Base-by-base conservation (phyloP, 1,140 invertebrate genomes). In the Galleria mellonella region DNA sequence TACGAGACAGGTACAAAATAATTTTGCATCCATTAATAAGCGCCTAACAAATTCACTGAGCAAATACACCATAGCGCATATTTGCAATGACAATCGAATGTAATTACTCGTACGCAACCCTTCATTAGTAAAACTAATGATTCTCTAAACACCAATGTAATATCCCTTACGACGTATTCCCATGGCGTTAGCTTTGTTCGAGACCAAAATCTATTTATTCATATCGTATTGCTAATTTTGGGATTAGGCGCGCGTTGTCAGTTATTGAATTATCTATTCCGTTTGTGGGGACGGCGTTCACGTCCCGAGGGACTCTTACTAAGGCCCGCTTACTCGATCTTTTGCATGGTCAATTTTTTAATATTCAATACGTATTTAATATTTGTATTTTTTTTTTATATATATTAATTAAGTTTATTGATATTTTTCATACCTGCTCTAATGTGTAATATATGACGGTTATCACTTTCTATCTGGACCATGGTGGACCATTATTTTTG, bases 191-290 rank as follows among this genome's bases (percentile, higher is more conserved):
- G 72, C 67, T 81, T 72, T 71, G 69, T 69, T 59, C 62, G 61
- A 62, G 62, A 77, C 77, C 72, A 59, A 81, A 84, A 84, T 81
- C 74, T 84, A 84, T 82, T 84, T 84, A 84, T 81, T 83, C 70
- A 74, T 84, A 84, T 84, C 81, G 76, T 81, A 84, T 84, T 83
- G 81, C 81, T 84, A 84, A 84, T 84, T 83, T 78, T 14, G 56
- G 65, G 64, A 78, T 84, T 81, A 79, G 68, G 52, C 55, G 68
- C 77, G 77, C 78, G 78, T 74, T 75, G 58, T 61, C 57, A 68
- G 60, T 83, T 73, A 84, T 84, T 84, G 62, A 84, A 84, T 84
- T 83, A 84, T 65, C 63, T 53, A 79, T 82, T 77, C 77, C 76
- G 72, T 84, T 84, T 82, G 81, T 59, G 72, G 72, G 69, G 66